Percentiles rank a stretch among this genome's conserved stretches.
Evolutionary conservation across 1,140 invertebrate genomes (phyloP).

Genomic region (Zaprionus nigranus): DNA sequence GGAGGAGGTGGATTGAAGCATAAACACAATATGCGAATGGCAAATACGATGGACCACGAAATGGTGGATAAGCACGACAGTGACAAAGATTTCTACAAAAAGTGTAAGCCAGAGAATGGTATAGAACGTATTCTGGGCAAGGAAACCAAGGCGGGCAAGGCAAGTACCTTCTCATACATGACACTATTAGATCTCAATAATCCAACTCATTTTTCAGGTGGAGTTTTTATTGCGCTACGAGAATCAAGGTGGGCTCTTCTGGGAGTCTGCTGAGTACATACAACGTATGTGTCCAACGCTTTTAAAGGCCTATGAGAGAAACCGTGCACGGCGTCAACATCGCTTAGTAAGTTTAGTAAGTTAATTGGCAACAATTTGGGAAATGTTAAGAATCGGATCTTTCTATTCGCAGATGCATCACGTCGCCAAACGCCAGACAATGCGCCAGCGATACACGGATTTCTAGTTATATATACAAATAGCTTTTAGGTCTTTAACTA

Average conservation of each 20-base stretch:
- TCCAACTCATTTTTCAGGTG: slow-evolving; percentile 42
- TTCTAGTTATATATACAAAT: slow-evolving; percentile 64
- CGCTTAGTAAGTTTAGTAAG: slow-evolving; percentile 67
- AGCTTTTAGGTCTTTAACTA: slow-evolving; percentile 65
- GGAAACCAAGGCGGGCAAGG: slow-evolving; percentile 76
- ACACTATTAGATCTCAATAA: background rate
- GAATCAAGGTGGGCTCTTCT: slow-evolving; percentile 66
- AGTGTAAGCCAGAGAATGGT: slow-evolving; percentile 67
- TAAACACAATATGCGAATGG: slow-evolving; percentile 51
- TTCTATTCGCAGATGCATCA: slow-evolving; percentile 67
- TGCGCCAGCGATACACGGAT: slow-evolving; percentile 78
- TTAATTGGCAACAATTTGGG: background rate
- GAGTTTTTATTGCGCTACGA: slow-evolving; percentile 75
- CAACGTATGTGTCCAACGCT: slow-evolving; percentile 63
- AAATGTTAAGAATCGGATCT: background rate
- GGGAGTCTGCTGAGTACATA: slow-evolving; percentile 72
- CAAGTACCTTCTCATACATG: background rate
- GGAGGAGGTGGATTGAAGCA: slow-evolving; percentile 42
- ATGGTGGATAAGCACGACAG: slow-evolving; percentile 33
- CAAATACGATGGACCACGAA: slow-evolving; percentile 20
- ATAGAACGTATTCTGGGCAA: slow-evolving; percentile 74
- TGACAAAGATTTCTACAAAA: slow-evolving; percentile 64
- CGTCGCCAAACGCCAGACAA: slow-evolving; percentile 73
- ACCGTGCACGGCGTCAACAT: slow-evolving; percentile 69
- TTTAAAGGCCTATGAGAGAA: slow-evolving; percentile 67